phyloP scores from a whole-genome alignment of 2,888 invertebrate genomes.

The Apotomis betuletana region DNA sequence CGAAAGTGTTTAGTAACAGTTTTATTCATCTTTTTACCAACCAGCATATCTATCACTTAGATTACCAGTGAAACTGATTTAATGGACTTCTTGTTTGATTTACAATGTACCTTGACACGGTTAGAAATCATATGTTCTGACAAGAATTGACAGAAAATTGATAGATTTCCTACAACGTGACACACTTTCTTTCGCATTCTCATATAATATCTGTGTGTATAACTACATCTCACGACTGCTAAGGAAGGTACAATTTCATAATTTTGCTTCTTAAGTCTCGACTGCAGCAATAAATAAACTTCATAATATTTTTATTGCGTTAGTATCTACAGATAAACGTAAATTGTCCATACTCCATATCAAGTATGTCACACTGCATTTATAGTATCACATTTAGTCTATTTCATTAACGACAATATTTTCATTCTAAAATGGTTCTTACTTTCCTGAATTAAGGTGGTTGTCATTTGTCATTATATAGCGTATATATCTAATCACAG shows the following conservation, averaged over 20 bases:
- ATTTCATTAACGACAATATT: conserved; percentile 9
- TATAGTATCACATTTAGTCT: conserved; percentile 14
- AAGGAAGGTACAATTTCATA: not conserved
- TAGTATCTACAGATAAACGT: conserved; percentile 29
- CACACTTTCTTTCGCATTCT: conserved; percentile 7
- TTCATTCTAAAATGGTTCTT: conserved; percentile 18
- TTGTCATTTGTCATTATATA: not conserved
- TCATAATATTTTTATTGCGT: conserved; percentile 32
- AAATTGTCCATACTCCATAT: conserved; percentile 17
- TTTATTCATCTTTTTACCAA: not conserved
- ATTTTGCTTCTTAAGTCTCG: conserved; percentile 5
- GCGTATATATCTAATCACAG: conserved; percentile 19
- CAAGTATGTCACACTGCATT: conserved; percentile 36
- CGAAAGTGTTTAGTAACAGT: not conserved
- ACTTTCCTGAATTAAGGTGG: conserved; percentile 10
- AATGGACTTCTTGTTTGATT: conserved; percentile 5
- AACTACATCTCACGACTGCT: not conserved
- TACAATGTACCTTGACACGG: not conserved
- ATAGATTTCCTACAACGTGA: conserved; percentile 16
- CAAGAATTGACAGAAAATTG: conserved; percentile 13
- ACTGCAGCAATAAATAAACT: conserved; percentile 28
- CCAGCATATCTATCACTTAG: not conserved
- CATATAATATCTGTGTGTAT: not conserved
- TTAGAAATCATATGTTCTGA: conserved; percentile 8
- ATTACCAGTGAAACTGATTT: not conserved